Percentiles rank a stretch among this genome's conserved stretches.
Conservation (phyloP, 2,797 vertebrate species). For the Acomys russatus region DNA sequence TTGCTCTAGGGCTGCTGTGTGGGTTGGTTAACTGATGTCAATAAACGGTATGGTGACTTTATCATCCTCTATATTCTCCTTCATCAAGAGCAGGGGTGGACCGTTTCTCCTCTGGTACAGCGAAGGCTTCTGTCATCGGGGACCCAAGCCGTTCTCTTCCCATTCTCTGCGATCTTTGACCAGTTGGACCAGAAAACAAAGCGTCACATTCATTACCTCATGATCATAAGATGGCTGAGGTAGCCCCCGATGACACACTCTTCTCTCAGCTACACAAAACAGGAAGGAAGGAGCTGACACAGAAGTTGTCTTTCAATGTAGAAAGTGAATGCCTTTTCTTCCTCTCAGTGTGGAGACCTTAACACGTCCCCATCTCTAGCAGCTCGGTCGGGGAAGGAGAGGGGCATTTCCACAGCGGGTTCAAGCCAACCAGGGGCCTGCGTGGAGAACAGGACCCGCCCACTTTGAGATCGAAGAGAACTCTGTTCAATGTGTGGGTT, state of each 20-base stretch:
- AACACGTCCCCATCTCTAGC: not conserved
- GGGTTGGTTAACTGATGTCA: not conserved
- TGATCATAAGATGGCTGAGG: not conserved
- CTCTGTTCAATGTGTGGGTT: not conserved
- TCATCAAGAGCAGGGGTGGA: not conserved
- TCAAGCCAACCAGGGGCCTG: not conserved
- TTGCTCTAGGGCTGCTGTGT: not conserved
- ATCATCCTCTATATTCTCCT: not conserved
- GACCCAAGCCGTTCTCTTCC: not conserved
- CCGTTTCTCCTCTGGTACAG: not conserved
- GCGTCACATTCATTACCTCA: conserved; percentile 3
- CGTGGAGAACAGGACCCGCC: not conserved
- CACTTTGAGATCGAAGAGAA: not conserved
- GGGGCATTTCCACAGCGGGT: not conserved
- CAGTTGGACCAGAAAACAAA: not conserved
- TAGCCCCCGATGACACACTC: not conserved
- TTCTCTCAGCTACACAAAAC: not conserved
- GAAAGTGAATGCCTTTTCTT: not conserved
- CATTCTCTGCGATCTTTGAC: not conserved
- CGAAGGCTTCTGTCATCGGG: not conserved
- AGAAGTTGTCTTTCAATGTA: not conserved
- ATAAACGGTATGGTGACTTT: accelerated
- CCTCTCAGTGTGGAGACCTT: not conserved
- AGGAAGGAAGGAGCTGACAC: conserved; percentile 1
- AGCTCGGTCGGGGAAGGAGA: not conserved